Evolutionary conservation across 2,888 invertebrate species (phyloP), one percentile per base, ranked within the genome.

Genomic region (Diplazon laetatorius): DNA sequence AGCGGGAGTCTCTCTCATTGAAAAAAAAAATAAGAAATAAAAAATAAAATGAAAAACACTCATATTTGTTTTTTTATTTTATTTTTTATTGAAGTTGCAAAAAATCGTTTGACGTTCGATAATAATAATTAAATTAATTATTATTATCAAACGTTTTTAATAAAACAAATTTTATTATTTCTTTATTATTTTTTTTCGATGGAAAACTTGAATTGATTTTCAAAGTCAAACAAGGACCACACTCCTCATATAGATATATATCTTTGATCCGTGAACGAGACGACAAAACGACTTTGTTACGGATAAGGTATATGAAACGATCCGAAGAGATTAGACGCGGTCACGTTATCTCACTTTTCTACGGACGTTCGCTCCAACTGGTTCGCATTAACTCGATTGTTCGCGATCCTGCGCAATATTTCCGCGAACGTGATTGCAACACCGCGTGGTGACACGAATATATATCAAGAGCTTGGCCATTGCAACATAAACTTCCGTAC

Each of bases 51-150:
- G n/a, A n/a, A n/a, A n/a, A n/a, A n/a, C n/a, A n/a, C n/a, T n/a
- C n/a, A n/a, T n/a, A n/a, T n/a, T n/a, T n/a, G n/a, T n/a, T n/a
- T n/a, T n/a, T n/a, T n/a, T n/a, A n/a, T n/a, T n/a, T n/a, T 35
- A 63, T 12, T 74, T 44, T 22, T 62, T 22, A 44, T 25, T 70
- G 25, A 60, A 52, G 59, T 74, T 74, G 66, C 52, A 55, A 63
- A 76, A 76, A 76, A 69, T 69, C 69, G 75, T 76, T 76, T 74
- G 18, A 35, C 57, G 42, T 42, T n/a, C 37, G 9, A 37, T 5
- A 37, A 42, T n/a, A n/a, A 42, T n/a, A 10, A n/a, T 42, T 42
- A n/a, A n/a, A n/a, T n/a, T n/a, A n/a, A n/a, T n/a, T n/a, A n/a
- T n/a, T n/a, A n/a, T n/a, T n/a, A n/a, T n/a, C n/a, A n/a, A n/a